Evolutionary conservation across 1,140 invertebrate genomes (phyloP).

Genomic region (Drosophila lini): DNA sequence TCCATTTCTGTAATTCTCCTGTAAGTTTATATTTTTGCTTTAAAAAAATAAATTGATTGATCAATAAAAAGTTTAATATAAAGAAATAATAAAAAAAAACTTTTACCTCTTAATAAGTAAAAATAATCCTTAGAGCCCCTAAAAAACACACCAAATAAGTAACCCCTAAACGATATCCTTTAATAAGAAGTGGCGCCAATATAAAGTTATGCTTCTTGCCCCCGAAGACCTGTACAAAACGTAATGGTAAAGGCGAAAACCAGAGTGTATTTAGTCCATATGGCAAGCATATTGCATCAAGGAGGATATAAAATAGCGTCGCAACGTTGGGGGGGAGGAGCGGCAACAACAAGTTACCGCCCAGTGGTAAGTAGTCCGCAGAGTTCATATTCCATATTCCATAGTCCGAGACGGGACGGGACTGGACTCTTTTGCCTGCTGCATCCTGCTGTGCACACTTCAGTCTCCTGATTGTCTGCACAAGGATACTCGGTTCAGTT

Average conservation of each 20-base stretch:
- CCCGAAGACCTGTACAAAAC: slow-evolving; percentile 1
- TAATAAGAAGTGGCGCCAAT: slow-evolving; percentile 8
- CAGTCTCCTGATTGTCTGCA: slow-evolving; percentile 49
- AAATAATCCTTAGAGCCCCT: no score
- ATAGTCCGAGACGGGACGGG: slow-evolving; percentile 1
- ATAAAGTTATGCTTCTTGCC: slow-evolving; percentile 1
- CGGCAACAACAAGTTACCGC: slow-evolving; percentile 72
- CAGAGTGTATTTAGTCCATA: slow-evolving; percentile 67
- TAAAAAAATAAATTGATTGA: no score
- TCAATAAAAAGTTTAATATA: no score
- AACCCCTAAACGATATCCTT: neutral
- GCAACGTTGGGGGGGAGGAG: slow-evolving; percentile 4
- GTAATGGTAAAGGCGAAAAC: slow-evolving; percentile 46
- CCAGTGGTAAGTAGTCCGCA: slow-evolving; percentile 13
- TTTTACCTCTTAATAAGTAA: no score
- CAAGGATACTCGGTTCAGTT: slow-evolving; percentile 42
- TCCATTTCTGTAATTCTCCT: no score
- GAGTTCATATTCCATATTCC: slow-evolving; percentile 6
- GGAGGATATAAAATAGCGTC: slow-evolving; percentile 41
- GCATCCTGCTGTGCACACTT: slow-evolving; percentile 63
- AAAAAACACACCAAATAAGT: neutral
- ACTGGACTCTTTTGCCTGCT: slow-evolving; percentile 31
- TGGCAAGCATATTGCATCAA: slow-evolving; percentile 72
- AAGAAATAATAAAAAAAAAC: no score
- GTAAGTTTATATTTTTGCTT: no score